A percentile compares a stretch with the other conserved stretches of the same genome.
phyloP scores from a whole-genome alignment of 2,888 invertebrate species.

The Ennomos erosarius region DNA sequence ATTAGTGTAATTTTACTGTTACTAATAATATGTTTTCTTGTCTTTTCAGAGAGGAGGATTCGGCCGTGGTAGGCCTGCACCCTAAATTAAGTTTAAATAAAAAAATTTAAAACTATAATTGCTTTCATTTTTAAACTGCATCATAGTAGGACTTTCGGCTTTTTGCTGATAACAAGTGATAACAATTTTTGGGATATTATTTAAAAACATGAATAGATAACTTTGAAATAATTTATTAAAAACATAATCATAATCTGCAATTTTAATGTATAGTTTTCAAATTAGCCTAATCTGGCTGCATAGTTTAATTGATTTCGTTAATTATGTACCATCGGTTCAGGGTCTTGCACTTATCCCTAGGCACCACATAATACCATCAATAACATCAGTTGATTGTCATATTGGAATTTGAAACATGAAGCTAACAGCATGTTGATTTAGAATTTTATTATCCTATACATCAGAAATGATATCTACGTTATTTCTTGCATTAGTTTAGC shows the following conservation, averaged over 20 bases:
- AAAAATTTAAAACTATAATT: slow-evolving; percentile 48
- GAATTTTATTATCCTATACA: no score
- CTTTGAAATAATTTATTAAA: slow-evolving; percentile 49
- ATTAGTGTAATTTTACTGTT: not conserved
- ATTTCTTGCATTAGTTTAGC: no score
- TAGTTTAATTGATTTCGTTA: no score
- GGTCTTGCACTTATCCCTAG: not conserved
- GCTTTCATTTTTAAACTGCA: slow-evolving; percentile 9
- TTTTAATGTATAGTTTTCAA: slow-evolving; percentile 14
- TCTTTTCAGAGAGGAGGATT: slow-evolving; percentile 91
- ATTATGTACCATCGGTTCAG: not conserved
- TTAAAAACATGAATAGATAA: slow-evolving; percentile 6
- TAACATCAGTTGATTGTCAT: not conserved
- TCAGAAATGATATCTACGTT: not conserved
- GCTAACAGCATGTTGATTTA: no score
- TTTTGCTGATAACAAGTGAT: not conserved
- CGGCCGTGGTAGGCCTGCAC: slow-evolving; percentile 89
- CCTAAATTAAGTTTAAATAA: slow-evolving; percentile 79
- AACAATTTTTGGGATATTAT: slow-evolving; percentile 22
- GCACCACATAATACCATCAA: not conserved
- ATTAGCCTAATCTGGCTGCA: no score
- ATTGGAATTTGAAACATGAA: no score
- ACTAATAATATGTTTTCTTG: slow-evolving; percentile 39
- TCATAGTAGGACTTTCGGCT: slow-evolving; percentile 1
- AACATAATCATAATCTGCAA: slow-evolving; percentile 44